Percentiles rank a stretch among this genome's conserved stretches.
These are phyloP conservation scores for Abscondita cerata DNA, from an alignment of 2,888 invertebrate species.

Conservation along the genomic window DNA sequence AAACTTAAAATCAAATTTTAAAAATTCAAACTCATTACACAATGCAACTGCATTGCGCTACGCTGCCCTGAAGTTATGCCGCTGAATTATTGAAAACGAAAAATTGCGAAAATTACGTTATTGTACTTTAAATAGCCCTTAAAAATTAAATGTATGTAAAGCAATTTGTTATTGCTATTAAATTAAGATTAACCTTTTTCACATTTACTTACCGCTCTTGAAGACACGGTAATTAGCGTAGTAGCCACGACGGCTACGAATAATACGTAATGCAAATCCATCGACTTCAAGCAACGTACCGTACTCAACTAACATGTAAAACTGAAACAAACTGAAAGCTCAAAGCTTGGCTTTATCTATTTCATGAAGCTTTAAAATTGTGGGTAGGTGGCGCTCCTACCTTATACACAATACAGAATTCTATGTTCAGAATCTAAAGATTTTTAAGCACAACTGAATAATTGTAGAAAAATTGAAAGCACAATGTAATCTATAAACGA, in stretches of 20 bases:
- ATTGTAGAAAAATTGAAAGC: too few species aligned
- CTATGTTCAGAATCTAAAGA: too few species aligned
- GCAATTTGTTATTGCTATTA: too few species aligned
- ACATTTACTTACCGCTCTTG: constrained; percentile 40
- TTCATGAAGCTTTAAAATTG: constrained; percentile 11
- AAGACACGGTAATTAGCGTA: constrained; percentile 38
- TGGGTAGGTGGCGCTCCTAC: constrained; percentile 22
- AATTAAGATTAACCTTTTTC: too few species aligned
- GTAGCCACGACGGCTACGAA: constrained; percentile 36
- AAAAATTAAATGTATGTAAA: too few species aligned
- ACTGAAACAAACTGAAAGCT: constrained; percentile 26
- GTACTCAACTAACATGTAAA: constrained; percentile 32
- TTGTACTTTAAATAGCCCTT: too few species aligned
- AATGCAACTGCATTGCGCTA: constrained; percentile 11
- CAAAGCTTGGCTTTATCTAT: constrained; percentile 22
- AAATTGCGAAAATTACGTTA: too few species aligned
- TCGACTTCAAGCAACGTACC: constrained; percentile 25
- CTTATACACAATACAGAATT: neutral
- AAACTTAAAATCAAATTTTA: too few species aligned
- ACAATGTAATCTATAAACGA: too few species aligned
- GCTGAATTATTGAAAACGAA: constrained; percentile 3
- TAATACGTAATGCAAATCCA: constrained; percentile 27
- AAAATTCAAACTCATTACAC: constrained; percentile 1
- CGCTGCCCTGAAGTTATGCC: neutral
- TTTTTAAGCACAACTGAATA: too few species aligned